Evolutionary conservation across 2,797 vertebrate genomes (phyloP).

Genomic region (Cephalopachus bancanus): DNA sequence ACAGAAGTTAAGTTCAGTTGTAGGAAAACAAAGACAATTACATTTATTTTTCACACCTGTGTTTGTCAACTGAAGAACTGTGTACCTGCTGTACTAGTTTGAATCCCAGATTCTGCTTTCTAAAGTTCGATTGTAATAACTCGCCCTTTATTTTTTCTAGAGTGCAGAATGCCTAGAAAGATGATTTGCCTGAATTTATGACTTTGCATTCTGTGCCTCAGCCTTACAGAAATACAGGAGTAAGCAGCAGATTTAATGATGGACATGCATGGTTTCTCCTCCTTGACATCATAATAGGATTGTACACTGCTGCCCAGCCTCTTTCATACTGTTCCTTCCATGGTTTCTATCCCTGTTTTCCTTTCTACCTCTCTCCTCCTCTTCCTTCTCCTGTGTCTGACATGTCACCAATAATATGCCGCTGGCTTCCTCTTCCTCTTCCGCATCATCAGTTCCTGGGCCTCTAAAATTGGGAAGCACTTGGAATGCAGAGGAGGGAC

Average conservation of each 20-base stretch:
- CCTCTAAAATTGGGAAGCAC: too few relatives aligned
- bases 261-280: too few relatives aligned
- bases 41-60: slow-evolving; percentile 63
- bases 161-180: background rate
- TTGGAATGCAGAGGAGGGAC: background rate
- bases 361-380: background rate
- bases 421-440: background rate
- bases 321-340: background rate
- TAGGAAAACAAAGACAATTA: slow-evolving; percentile 68
- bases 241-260: background rate
- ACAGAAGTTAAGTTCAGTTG: slow-evolving; percentile 56
- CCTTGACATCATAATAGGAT: background rate
- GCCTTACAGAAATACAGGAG: background rate
- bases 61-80: slow-evolving; percentile 8
- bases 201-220: slow-evolving; percentile 3
- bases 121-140: slow-evolving; percentile 8
- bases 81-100: background rate
- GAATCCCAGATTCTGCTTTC: slow-evolving; percentile 12
- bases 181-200: background rate
- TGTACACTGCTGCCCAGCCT: background rate
- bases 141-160: background rate
- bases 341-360: background rate
- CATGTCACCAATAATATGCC: background rate
- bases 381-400: background rate
- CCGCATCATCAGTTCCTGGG: too few relatives aligned